Base-by-base conservation (phyloP, 2,113 vertebrate species). In the Sarotherodon lohbergeri region DNA sequence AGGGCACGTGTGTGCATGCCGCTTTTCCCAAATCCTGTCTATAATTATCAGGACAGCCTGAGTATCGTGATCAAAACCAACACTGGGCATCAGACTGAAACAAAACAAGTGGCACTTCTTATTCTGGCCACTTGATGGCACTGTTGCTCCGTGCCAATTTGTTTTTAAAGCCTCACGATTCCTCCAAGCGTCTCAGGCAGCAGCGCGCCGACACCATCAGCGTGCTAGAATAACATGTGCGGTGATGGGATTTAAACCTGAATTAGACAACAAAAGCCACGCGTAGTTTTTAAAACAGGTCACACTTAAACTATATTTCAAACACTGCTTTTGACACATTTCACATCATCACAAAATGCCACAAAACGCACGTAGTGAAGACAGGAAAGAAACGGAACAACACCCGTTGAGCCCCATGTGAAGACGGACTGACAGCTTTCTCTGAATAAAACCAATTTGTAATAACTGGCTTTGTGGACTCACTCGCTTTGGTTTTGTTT, bases 71-170 rank as follows among this genome's bases (percentile, higher is more conserved):
- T 80, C 82, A 91, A 91, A 93, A 83, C 7, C 82, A 90, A 90
- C 89, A 81, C 11, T 14, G 52, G 17, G 12, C 5, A 50, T 54
- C 32, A 46, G 34, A 22, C 27, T 13, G 39, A 63, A 79, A 88
- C 55, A 87, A 91, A 94, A 94, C 88, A 90, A 82, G 39, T 34
- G 9, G 91, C 4, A 36, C 52, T 95, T 91, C 89, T 22, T 1
- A 39, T 79, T 7, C 4, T 1, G 32, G 85, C 98, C 98, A 97
- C 96, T 89, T 97, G 98, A 94, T 97, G 98, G 98, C 95, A 97
- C 96, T 98, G 96, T 97, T 94, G 96, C 94, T 96, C 97, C 94
- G 94, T 9, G 48, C 39, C 61, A 66, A 39, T 66, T 5, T 5
- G 34, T 66, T 66, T 66, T 66, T 3, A 66, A 76, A 48, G 71